Evolutionary conservation across 2,888 invertebrate genomes (phyloP), one percentile per base, ranked within the genome.

Genomic region (Erebia aethiops): DNA sequence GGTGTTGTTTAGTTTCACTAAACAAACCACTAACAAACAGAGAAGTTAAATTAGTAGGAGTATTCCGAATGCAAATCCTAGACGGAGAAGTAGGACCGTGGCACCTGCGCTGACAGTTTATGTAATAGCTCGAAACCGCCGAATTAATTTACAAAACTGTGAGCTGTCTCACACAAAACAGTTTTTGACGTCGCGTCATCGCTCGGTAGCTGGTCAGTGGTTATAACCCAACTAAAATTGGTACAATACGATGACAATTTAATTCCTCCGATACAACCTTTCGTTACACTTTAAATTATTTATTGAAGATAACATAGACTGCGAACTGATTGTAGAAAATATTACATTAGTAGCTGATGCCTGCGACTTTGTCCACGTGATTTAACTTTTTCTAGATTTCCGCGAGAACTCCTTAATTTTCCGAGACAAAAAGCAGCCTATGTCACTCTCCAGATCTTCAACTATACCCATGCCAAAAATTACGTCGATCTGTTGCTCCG

Each of bases 61-160:
- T 86, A 89, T 88, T 87, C 87, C 83, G 81, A 88, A 90, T 89
- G 90, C 87, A 88, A 90, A 90, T 90, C 87, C 86, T 77, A 77
- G 77, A 84, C 82, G 77, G 79, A 79, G 82, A 82, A 84, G 83
- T 81, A 81, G 81, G 78, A 82, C 81, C 83, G 82, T 84, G 82
- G 84, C 91, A 92, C 91, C 91, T 91, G 92, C 83, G 85, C 88
- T 88, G 91, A 91, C 91, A 91, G 91, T 87, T 88, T 86, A 84
- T 84, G 90, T 92, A 91, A 92, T 92, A 90, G 89, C 87, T 84
- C 83, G 87, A 86, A 91, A 91, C 91, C 87, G 82, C 86, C 84
- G 87, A 91, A 91, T 91, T 91, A 90, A 92, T 92, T 90, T 84
- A 86, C 88, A 88, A 90, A 92, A 91, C 87, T 90, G 87, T 84